Evolutionary conservation across 2,888 invertebrate genomes (phyloP).

Genomic region (Polietes domitor): DNA sequence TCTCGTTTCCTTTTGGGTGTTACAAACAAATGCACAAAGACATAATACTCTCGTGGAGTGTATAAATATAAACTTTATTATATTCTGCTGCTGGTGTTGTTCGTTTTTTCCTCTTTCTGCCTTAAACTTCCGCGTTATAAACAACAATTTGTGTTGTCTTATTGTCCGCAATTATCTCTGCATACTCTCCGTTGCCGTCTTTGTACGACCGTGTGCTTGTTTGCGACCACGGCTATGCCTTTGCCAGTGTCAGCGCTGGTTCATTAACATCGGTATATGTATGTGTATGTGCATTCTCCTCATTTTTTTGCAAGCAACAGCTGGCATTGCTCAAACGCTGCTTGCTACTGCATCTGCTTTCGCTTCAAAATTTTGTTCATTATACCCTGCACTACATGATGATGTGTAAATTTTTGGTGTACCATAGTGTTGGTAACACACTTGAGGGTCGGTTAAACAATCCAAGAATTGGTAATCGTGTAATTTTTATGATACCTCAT

Average conservation of each 20-base stretch:
- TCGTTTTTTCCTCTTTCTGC: background rate
- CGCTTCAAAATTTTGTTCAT: constrained; percentile 1
- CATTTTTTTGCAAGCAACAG: background rate
- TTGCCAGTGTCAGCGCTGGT: background rate
- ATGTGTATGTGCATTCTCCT: background rate
- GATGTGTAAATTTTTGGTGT: background rate
- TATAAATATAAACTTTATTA: too few relatives aligned
- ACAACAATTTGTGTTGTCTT: constrained; percentile 41
- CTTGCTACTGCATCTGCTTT: background rate
- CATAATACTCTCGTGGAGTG: too few relatives aligned
- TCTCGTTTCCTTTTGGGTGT: too few relatives aligned
- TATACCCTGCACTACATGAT: background rate
- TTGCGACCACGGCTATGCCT: background rate
- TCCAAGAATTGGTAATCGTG: too few relatives aligned
- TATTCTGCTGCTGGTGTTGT: background rate
- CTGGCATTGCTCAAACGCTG: constrained; percentile 3
- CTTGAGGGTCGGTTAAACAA: too few relatives aligned
- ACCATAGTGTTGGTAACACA: too few relatives aligned
- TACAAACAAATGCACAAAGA: background rate
- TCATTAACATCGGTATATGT: background rate
- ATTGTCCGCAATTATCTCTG: constrained; percentile 34
- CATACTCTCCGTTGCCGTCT: background rate
- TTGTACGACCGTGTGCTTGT: background rate
- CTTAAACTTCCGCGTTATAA: constrained; percentile 22
- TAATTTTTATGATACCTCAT: too few relatives aligned